phyloP scores from a whole-genome alignment of 2,113 vertebrate species.

The Eupsittula cactorum region DNA sequence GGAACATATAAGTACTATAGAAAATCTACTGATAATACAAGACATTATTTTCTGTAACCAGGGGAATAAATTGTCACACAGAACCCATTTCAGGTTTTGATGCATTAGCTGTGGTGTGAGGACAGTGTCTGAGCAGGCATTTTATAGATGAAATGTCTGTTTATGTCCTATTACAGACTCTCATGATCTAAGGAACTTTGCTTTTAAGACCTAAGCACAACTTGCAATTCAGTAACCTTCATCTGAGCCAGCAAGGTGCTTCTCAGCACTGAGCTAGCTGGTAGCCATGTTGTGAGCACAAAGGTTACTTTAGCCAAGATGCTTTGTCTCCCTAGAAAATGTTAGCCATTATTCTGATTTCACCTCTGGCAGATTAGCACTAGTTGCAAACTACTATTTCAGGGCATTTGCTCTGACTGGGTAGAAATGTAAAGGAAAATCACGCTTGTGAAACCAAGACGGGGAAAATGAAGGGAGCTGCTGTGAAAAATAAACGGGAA shows the following conservation, averaged over 20 bases:
- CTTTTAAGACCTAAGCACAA: slow-evolving; percentile 23
- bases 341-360: background rate
- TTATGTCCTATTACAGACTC: slow-evolving; percentile 46
- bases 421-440: background rate
- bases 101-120: slow-evolving; percentile 46
- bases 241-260: background rate
- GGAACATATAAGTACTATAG: background rate
- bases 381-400: background rate
- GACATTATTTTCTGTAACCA: slow-evolving; percentile 46
- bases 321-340: background rate
- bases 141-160: slow-evolving; percentile 50
- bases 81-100: slow-evolving; percentile 57
- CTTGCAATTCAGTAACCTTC: slow-evolving; percentile 25
- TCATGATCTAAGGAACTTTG: slow-evolving; percentile 44
- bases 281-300: background rate
- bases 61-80: slow-evolving; percentile 52
- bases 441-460: background rate
- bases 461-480: background rate
- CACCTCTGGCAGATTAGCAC: background rate
- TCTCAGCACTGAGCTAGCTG: background rate
- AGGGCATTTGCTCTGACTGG: background rate
- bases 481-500: background rate
- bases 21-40: slow-evolving; percentile 26
- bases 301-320: background rate
- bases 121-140: slow-evolving; percentile 18